Conservation (phyloP, 2,113 vertebrate species). For the Tringa solitaria region DNA sequence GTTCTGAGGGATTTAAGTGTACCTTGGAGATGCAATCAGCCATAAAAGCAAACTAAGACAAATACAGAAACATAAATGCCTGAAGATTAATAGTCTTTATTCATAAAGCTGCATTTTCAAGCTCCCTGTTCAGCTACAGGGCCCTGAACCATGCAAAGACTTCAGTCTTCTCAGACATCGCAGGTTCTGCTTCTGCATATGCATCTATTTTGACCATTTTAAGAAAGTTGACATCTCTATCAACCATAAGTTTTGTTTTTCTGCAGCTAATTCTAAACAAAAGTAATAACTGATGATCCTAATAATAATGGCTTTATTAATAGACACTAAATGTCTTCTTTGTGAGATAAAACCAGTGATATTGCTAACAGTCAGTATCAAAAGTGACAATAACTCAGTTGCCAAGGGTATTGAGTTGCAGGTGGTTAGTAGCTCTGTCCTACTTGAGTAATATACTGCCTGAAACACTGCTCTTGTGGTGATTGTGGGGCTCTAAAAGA, state of each 20-base stretch:
- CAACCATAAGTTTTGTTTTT: not conserved
- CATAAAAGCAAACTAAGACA: not conserved
- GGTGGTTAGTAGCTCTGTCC: not conserved
- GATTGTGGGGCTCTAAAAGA: not conserved
- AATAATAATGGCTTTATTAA: not conserved
- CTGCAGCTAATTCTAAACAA: not conserved
- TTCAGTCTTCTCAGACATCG: not conserved
- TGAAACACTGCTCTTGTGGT: not conserved
- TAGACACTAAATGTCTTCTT: not conserved
- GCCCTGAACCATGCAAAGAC: not conserved
- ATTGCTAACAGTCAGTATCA: not conserved
- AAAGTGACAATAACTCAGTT: slow-evolving; percentile 24
- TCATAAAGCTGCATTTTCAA: not conserved
- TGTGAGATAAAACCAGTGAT: not conserved
- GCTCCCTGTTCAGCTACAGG: not conserved
- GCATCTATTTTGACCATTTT: not conserved
- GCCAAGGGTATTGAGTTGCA: not conserved
- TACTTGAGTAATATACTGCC: not conserved
- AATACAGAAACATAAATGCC: not conserved
- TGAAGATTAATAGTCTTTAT: not conserved
- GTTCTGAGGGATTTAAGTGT: not conserved
- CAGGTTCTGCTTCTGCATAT: not conserved
- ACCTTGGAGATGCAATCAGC: not conserved
- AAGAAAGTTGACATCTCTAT: not conserved
- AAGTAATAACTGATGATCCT: not conserved